These are phyloP conservation scores for Sebastolobus altivelis DNA, from an alignment of 2,797 vertebrate species.

Conservation along the genomic window DNA sequence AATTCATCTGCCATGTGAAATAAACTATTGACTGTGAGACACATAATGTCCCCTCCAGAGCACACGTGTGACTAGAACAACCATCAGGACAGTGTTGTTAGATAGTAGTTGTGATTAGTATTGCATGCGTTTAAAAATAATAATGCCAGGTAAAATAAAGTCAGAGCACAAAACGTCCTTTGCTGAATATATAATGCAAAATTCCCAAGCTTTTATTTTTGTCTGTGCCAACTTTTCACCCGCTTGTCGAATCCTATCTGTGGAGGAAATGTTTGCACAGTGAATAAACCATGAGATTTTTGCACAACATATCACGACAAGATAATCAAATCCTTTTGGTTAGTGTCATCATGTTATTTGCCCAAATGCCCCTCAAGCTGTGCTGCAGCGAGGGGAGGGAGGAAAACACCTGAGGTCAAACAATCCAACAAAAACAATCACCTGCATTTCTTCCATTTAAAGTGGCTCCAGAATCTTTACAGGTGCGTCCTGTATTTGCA, in stretches of 20 bases:
- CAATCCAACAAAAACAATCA: constrained; percentile 30
- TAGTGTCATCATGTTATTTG: constrained; percentile 26
- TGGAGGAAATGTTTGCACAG: constrained; percentile 14
- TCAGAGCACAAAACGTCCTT: constrained; percentile 18
- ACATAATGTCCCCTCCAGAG: constrained; percentile 60
- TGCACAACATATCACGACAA: constrained; percentile 26
- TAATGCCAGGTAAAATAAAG: constrained; percentile 49
- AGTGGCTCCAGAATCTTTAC: constrained; percentile 37
- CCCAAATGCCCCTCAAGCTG: constrained; percentile 14
- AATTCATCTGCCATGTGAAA: constrained; percentile 55
- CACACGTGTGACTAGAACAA: constrained; percentile 48
- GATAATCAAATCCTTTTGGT: constrained; percentile 19
- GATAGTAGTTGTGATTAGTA: constrained; percentile 57
- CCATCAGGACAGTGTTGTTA: constrained; percentile 48
- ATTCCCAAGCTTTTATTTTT: not conserved
- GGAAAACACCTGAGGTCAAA: constrained; percentile 67
- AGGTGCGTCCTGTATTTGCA: constrained; percentile 14
- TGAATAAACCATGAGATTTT: constrained; percentile 32
- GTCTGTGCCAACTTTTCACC: constrained; percentile 9
- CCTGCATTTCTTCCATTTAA: constrained; percentile 36
- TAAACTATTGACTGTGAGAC: constrained; percentile 38
- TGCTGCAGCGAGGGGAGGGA: constrained; percentile 37
- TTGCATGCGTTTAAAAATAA: constrained; percentile 69
- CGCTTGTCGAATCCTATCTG: not conserved
- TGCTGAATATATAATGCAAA: constrained; percentile 26